Percentiles rank a stretch among this genome's conserved stretches.
Conservation (phyloP, 2,797 vertebrate genomes). For the Tenualosa thibaudeaui region DNA sequence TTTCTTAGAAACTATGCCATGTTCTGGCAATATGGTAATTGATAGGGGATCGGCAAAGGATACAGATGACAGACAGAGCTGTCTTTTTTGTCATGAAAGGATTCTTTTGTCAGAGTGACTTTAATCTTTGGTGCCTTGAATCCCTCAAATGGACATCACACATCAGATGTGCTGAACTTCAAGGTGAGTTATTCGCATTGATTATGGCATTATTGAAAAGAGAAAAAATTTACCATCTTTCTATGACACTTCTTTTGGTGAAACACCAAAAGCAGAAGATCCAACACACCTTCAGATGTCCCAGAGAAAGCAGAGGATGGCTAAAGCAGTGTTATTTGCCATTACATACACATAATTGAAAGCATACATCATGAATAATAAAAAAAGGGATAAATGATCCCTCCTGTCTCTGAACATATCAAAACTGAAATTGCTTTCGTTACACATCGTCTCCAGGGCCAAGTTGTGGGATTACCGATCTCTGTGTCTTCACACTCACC, state of each 20-base stretch:
- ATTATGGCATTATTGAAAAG: constrained; percentile 43
- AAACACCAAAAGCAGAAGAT: constrained; percentile 31
- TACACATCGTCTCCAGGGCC: constrained; percentile 38
- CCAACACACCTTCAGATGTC: constrained; percentile 36
- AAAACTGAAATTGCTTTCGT: constrained; percentile 40
- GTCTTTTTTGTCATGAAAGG: constrained; percentile 46
- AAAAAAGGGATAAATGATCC: background rate
- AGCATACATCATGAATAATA: constrained; percentile 1
- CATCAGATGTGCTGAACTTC: constrained; percentile 35
- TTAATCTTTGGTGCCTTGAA: constrained; percentile 51
- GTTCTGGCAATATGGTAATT: constrained; percentile 28
- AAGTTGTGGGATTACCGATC: constrained; percentile 36
- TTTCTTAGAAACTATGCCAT: background rate
- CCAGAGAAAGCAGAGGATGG: constrained; percentile 34
- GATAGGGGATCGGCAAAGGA: constrained; percentile 37
- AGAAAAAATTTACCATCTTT: constrained; percentile 34
- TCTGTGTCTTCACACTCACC: constrained; percentile 37
- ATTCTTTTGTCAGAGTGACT: constrained; percentile 49
- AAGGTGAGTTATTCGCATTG: constrained; percentile 43
- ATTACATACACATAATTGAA: constrained; percentile 37
- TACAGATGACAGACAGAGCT: constrained; percentile 40
- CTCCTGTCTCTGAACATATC: constrained; percentile 36
- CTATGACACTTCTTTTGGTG: constrained; percentile 16
- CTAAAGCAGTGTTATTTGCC: constrained; percentile 33
- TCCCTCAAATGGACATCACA: constrained; percentile 49